Evolutionary conservation across 2,888 invertebrate genomes (phyloP).

Genomic region (Eilema griseolum): DNA sequence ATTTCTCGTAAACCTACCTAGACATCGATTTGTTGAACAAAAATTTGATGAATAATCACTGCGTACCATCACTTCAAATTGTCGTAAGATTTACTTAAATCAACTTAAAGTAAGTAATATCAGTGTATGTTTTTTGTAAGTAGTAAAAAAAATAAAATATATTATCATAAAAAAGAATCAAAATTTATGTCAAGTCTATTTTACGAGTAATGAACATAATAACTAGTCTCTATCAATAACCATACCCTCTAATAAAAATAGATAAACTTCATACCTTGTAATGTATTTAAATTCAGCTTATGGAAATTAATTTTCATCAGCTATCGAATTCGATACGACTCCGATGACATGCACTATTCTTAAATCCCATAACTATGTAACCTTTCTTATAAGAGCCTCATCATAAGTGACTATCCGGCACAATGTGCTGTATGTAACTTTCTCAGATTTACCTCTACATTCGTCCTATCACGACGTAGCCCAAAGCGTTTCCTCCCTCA

Average conservation of each 20-base stretch:
- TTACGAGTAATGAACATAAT: background rate
- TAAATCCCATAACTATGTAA: slow-evolving; percentile 64
- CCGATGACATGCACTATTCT: background rate
- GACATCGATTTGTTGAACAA: background rate
- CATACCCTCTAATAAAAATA: background rate
- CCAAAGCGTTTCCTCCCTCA: slow-evolving; percentile 54
- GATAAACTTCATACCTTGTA: background rate
- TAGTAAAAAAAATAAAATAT: background rate
- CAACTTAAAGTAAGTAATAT: background rate
- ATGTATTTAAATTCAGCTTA: background rate
- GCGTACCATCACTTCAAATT: background rate
- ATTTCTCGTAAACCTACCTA: background rate
- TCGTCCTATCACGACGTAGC: slow-evolving; percentile 56
- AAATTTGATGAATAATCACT: background rate
- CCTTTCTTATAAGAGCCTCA: slow-evolving; percentile 51
- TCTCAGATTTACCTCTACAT: slow-evolving; percentile 61
- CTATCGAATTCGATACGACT: background rate
- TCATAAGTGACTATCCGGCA: slow-evolving; percentile 59
- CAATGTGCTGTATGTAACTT: slow-evolving; percentile 58
- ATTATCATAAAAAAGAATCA: background rate
- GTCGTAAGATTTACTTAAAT: background rate
- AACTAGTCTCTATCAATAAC: background rate
- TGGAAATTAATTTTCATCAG: background rate
- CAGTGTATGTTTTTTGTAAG: background rate
- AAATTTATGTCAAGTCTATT: background rate